Conservation (phyloP, 2,113 vertebrate species). For the Prietella phreatophila region DNA sequence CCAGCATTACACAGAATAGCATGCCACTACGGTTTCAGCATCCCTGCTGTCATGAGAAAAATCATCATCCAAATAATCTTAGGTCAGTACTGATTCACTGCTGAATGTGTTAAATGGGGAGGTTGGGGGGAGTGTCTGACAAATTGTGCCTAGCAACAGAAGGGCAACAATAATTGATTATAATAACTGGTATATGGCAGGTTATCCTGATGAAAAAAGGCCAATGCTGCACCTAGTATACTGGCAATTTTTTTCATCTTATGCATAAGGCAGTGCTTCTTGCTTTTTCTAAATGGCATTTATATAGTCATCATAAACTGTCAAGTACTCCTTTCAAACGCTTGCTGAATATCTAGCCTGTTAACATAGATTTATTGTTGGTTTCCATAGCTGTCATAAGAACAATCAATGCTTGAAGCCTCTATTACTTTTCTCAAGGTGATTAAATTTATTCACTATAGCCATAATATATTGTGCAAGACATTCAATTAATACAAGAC, state of each 20-base stretch:
- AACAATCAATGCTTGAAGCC: background rate
- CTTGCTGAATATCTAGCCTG: constrained; percentile 3
- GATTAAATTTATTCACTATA: background rate
- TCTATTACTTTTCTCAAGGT: constrained; percentile 1
- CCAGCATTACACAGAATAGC: background rate
- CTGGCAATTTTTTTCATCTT: background rate
- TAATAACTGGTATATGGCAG: background rate
- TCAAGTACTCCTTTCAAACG: background rate
- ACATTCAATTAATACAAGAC: background rate
- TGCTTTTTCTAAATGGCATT: background rate
- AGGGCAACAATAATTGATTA: background rate
- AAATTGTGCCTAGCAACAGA: background rate
- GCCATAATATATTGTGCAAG: background rate
- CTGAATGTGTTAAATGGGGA: background rate
- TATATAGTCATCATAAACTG: constrained; percentile 1
- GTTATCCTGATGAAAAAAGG: background rate
- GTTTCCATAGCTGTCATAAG: background rate
- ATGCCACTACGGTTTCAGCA: background rate
- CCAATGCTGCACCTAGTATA: background rate
- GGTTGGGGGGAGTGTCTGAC: too few species aligned
- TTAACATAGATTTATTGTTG: background rate
- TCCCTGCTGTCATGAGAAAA: background rate
- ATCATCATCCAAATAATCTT: background rate
- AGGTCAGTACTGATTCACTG: background rate
- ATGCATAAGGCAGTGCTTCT: too few species aligned